phyloP scores from a whole-genome alignment of 2,113 vertebrate genomes.

The Phylloscopus trochilus region DNA sequence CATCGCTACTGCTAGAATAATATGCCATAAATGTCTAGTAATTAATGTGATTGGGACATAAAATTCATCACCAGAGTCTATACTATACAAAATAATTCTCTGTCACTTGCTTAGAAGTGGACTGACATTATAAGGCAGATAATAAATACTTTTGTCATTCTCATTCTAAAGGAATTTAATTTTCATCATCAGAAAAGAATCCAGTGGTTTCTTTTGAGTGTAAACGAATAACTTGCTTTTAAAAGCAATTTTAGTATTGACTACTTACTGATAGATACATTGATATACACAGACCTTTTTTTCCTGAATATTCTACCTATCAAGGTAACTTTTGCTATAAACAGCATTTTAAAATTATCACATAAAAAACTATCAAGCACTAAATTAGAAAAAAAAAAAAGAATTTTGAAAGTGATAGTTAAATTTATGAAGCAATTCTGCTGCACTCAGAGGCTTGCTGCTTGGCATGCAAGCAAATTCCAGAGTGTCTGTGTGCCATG shows the following conservation, averaged over 20 bases:
- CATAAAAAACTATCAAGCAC: constrained; percentile 83
- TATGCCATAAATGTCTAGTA: not conserved
- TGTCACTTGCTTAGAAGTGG: not conserved
- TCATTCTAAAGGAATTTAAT: not conserved
- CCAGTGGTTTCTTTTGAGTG: not conserved
- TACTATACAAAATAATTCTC: not conserved
- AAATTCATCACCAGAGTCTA: not conserved
- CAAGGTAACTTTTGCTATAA: constrained; percentile 84
- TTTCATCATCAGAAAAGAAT: constrained; percentile 1
- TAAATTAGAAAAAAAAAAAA: constrained; percentile 76
- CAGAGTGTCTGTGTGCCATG: not conserved
- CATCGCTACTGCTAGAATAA: not conserved
- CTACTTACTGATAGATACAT: not conserved
- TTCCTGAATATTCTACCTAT: constrained; percentile 48
- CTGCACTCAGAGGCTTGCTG: constrained; percentile 68
- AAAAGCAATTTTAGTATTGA: not conserved
- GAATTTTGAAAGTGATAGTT: constrained; percentile 77
- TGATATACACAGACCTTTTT: not conserved
- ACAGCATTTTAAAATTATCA: constrained; percentile 77
- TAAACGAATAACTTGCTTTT: not conserved
- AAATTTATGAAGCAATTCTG: constrained; percentile 83
- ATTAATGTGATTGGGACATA: not conserved
- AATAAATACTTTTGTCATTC: not conserved
- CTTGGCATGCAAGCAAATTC: constrained; percentile 70
- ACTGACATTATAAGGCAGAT: not conserved